Base-by-base conservation (phyloP, 1,140 invertebrate species). In the Lepidurus arcticus region DNA sequence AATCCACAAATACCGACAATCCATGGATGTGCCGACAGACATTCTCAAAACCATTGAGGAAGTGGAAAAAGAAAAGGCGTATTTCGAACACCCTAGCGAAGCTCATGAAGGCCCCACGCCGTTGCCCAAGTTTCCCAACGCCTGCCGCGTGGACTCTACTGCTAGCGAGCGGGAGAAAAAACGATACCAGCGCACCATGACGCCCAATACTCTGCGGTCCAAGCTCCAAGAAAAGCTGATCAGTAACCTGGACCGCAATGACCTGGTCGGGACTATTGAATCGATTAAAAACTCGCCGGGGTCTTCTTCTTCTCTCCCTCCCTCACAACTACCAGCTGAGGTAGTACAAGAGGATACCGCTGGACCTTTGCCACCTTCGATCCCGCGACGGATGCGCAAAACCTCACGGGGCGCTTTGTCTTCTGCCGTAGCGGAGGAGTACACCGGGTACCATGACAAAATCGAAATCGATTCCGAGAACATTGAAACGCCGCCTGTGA, bases 391-490 rank as follows among this genome's bases (percentile, higher is more conserved):
- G 74, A 76, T 79, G 34, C 82, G 82, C 6, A 82, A 82, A 79
- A 78, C 34, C 34, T 73, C 78, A 47, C 73, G 83, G 1, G 81
- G 85, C 24, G 53, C 65, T 44, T 65, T 79, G 45, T 9, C 73
- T 42, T 75, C 77, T 10, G 81, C 82, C 13, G 79, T 79, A 26
- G 80, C 82, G 42, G 82, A 83, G 73, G 81, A 81, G 5, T 84
- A 90, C 83, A 82, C 85, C 81, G 84, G 89, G 80, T 85, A 86
- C 81, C 77, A 73, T 43, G 92, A 93, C 81, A 92, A 91, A 82
- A 90, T 92, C 42, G 93, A 95, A 83, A 94, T 95, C 11, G 94
- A 96, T 83, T 93, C 93, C 4, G 94, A 96, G 81, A 96, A 96
- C 81, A 93, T 95, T 21, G 93, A 95, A 87, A 95, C 94, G 7